Conservation (phyloP, 2,113 vertebrate species). For the Eublepharis macularius region DNA sequence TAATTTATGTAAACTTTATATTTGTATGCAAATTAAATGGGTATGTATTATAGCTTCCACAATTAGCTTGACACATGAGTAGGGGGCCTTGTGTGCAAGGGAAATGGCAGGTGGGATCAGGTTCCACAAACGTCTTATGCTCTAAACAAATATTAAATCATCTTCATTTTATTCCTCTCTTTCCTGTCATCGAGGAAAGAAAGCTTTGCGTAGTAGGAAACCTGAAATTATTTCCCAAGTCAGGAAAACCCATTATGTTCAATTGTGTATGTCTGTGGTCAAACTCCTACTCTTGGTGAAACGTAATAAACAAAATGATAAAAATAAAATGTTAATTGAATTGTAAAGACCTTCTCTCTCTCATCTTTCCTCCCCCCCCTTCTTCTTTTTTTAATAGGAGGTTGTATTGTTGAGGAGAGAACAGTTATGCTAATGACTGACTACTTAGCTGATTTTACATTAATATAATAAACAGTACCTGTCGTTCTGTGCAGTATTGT, state of each 20-base stretch:
- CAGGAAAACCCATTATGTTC: constrained; percentile 51
- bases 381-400: constrained; percentile 55
- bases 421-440: constrained; percentile 79
- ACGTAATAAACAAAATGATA: constrained; percentile 72
- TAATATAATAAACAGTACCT: constrained; percentile 82
- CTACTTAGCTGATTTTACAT: constrained; percentile 78
- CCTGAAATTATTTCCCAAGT: constrained; percentile 63
- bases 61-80: constrained; percentile 74
- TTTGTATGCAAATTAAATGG: constrained; percentile 81
- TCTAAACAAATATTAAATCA: constrained; percentile 73
- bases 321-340: constrained; percentile 80
- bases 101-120: constrained; percentile 68
- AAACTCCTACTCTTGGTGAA: constrained; percentile 70
- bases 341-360: constrained; percentile 68
- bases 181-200: constrained; percentile 41
- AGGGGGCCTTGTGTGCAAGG: constrained; percentile 68
- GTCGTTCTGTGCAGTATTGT: constrained; percentile 64
- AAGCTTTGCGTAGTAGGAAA: constrained; percentile 39
- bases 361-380: background rate
- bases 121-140: constrained; percentile 52
- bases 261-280: constrained; percentile 57
- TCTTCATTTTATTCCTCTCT: constrained; percentile 45
- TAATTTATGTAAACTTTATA: constrained; percentile 83
- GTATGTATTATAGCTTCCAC: constrained; percentile 80
- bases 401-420: constrained; percentile 74